Conservation (phyloP, 2,113 vertebrate species). For the Procavia capensis region DNA sequence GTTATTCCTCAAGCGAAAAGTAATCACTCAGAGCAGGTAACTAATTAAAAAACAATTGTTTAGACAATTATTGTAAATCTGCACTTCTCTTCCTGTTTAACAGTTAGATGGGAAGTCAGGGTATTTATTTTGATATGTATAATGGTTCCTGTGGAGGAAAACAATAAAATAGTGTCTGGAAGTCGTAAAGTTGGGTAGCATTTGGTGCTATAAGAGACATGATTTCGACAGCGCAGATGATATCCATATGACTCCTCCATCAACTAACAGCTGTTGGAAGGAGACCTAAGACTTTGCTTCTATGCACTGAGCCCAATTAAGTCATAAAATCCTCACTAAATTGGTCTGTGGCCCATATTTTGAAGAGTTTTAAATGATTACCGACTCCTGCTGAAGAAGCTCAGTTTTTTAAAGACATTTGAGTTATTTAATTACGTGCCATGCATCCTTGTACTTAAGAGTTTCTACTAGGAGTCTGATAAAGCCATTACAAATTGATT, state of each 20-base stretch:
- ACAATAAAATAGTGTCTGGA: constrained; percentile 30
- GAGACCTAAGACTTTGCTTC: constrained; percentile 1
- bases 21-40: constrained; percentile 53
- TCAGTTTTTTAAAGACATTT: constrained; percentile 40
- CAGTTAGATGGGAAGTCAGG: not conserved
- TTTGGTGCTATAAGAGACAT: not conserved
- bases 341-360: constrained; percentile 11
- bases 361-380: constrained; percentile 62
- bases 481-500: constrained; percentile 18
- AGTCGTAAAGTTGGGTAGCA: not conserved
- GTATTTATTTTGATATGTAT: constrained; percentile 36
- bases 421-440: constrained; percentile 34
- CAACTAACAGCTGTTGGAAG: constrained; percentile 38
- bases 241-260: constrained; percentile 13
- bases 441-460: constrained; percentile 33
- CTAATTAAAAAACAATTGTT: constrained; percentile 62
- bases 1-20: constrained; percentile 28
- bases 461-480: not conserved
- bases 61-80: constrained; percentile 39
- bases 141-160: constrained; percentile 53
- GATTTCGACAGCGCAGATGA: constrained; percentile 27
- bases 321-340: constrained; percentile 51
- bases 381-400: not conserved
- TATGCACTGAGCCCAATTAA: constrained; percentile 55
- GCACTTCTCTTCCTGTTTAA: not conserved